Base-by-base conservation (phyloP, 1,140 invertebrate species). In the Theocolax elegans region DNA sequence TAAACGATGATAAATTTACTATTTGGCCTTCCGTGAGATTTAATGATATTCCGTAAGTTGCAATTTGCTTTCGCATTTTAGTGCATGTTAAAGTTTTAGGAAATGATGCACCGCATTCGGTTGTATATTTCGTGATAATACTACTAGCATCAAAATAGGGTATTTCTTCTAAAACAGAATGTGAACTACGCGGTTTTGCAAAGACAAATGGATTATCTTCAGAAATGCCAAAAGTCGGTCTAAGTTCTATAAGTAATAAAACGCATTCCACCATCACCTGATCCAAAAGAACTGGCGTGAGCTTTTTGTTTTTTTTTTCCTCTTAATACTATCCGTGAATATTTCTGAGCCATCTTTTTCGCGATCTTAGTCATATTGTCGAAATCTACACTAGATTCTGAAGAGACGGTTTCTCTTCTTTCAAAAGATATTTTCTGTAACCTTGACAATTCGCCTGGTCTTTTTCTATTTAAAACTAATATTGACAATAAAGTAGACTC, bases 161-260 rank as follows among this genome's bases (percentile, higher is more conserved):
- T 29, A 3, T n/a, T n/a, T n/a, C n/a, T n/a, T 9, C n/a, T 13
- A 15, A 40, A 25, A 17, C 29, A 35, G 67, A 6, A 35, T 35
- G 10, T 35, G 31, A 6, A 4, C 10, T 35, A 35, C 31, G 10
- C 31, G 4, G 31, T 35, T 35, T 35, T 35, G 44, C 68, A 64
- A 70, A 70, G 2, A 70, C 23, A 25, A 64, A 70, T 27, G 44
- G 27, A 64, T 70, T 70, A 46, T 42, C 17, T n/a, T 70, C 15
- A 12, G 40, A 13, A 12, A 70, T 25, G 12, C 49, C 35, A 23
- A 46, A 6, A 10, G 4, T 35, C 10, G 4, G 4, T 35, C 10
- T 6, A 35, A 35, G 31, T 35, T 35, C 4, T 35, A 35, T 35
- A 35, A 10, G 10, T 10, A 10, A 10, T 35, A 35, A 35, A 29